Evolutionary conservation across 2,113 vertebrate genomes (phyloP).

Genomic region (Syngnathus scovelli): DNA sequence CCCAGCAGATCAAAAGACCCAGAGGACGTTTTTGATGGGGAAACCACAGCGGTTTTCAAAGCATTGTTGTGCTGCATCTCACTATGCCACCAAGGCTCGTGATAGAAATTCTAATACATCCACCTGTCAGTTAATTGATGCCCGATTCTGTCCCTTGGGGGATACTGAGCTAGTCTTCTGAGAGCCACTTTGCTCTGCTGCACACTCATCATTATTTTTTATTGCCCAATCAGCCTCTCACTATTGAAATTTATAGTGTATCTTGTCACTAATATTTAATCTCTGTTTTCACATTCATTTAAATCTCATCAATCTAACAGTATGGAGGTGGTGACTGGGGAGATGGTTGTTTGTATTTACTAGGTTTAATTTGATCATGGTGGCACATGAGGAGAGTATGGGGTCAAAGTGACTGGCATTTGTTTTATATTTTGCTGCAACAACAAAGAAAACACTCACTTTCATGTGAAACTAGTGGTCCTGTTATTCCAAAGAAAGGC

Average conservation of each 20-base stretch:
- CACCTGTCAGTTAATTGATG: constrained; percentile 69
- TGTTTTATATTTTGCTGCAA: constrained; percentile 14
- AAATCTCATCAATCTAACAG: constrained; percentile 31
- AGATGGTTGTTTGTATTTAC: constrained; percentile 33
- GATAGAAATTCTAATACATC: constrained; percentile 58
- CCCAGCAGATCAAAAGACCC: constrained; percentile 66
- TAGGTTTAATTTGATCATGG: constrained; percentile 48
- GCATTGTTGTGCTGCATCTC: constrained; percentile 54
- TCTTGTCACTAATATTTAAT: constrained; percentile 42
- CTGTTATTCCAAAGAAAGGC: constrained; percentile 41
- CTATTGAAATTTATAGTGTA: constrained; percentile 33
- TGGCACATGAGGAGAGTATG: constrained; percentile 33
- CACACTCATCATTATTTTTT: constrained; percentile 53
- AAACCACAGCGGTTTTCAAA: constrained; percentile 66
- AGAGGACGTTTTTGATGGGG: constrained; percentile 68
- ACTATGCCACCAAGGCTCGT: constrained; percentile 45
- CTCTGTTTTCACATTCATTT: constrained; percentile 31
- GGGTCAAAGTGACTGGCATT: constrained; percentile 19
- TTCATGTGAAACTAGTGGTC: constrained; percentile 8
- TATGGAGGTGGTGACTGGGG: constrained; percentile 33
- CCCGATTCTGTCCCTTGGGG: constrained; percentile 46
- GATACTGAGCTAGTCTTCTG: constrained; percentile 42
- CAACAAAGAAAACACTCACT: constrained; percentile 7
- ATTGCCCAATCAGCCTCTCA: constrained; percentile 52
- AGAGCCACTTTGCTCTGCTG: constrained; percentile 52